These are phyloP conservation scores for Lagorchestes hirsutus DNA, from an alignment of 2,797 vertebrate genomes.

Conservation along the genomic window DNA sequence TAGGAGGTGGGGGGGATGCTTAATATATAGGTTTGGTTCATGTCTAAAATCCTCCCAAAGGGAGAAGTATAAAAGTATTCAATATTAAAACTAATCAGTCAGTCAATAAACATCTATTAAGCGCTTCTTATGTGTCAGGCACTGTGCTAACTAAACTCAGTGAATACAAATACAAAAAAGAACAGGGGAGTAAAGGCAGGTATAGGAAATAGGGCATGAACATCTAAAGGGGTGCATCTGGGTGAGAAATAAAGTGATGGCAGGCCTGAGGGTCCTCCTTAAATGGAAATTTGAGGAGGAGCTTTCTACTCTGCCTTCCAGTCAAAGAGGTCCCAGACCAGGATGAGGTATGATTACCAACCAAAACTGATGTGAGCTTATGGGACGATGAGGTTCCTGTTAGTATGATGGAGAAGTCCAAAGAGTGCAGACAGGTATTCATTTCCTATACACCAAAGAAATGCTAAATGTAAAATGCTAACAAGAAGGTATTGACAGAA, in stretches of 20 bases:
- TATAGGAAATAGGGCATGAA: neutral
- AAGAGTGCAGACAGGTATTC: neutral
- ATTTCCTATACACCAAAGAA: neutral
- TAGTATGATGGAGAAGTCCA: neutral
- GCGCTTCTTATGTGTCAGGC: neutral
- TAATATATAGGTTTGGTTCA: neutral
- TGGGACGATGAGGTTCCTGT: neutral
- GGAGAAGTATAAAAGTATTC: neutral
- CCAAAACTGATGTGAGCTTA: neutral
- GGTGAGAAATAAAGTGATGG: neutral
- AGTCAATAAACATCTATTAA: neutral
- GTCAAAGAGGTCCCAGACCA: neutral
- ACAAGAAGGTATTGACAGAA: neutral
- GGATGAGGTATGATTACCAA: neutral
- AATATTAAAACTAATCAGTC: neutral
- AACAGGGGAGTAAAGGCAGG: neutral
- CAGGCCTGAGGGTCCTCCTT: neutral
- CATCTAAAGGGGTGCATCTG: neutral
- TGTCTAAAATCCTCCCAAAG: neutral
- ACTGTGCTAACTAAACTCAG: neutral
- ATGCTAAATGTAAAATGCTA: neutral
- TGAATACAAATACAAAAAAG: neutral
- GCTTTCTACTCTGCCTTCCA: neutral
- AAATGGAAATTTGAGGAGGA: neutral
- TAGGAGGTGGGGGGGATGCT: neutral